phyloP scores from a whole-genome alignment of 2,113 vertebrate genomes.

The Pampusana beccarii region DNA sequence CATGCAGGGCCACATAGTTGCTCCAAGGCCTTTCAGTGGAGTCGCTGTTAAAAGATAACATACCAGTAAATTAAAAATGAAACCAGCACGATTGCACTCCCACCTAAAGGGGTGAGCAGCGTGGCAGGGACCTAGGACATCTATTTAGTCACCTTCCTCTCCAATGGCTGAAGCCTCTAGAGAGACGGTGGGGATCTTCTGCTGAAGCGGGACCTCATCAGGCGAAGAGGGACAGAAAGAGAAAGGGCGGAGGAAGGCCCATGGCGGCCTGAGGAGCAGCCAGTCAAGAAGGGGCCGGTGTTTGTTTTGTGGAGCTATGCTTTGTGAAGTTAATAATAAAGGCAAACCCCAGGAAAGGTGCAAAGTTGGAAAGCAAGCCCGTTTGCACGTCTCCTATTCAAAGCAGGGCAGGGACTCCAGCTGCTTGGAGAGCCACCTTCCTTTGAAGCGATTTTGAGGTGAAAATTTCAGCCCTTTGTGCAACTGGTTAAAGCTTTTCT shows the following conservation, averaged over 20 bases:
- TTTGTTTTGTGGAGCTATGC: not conserved
- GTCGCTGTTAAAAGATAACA: not conserved
- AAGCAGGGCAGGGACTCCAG: not conserved
- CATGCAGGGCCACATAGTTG: not conserved
- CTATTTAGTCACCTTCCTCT: not conserved
- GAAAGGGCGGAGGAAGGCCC: not conserved
- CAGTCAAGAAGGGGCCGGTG: not conserved
- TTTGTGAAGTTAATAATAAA: not conserved
- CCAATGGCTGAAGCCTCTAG: not conserved
- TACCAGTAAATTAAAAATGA: not conserved
- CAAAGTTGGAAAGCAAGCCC: not conserved
- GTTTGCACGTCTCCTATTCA: not conserved
- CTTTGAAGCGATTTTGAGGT: slow-evolving; percentile 26
- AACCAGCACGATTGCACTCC: fast-evolving
- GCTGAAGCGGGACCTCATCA: not conserved
- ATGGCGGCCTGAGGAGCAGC: fast-evolving
- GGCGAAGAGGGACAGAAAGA: not conserved
- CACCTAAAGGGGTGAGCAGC: not conserved
- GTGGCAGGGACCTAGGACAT: not conserved
- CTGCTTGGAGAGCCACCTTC: not conserved
- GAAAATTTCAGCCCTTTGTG: slow-evolving; percentile 36
- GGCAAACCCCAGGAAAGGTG: not conserved
- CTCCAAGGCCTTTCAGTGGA: not conserved
- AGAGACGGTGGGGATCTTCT: not conserved
- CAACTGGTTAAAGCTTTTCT: not conserved